Conservation (phyloP, 1,140 invertebrate genomes). For the Drosophila kohkoa region DNA sequence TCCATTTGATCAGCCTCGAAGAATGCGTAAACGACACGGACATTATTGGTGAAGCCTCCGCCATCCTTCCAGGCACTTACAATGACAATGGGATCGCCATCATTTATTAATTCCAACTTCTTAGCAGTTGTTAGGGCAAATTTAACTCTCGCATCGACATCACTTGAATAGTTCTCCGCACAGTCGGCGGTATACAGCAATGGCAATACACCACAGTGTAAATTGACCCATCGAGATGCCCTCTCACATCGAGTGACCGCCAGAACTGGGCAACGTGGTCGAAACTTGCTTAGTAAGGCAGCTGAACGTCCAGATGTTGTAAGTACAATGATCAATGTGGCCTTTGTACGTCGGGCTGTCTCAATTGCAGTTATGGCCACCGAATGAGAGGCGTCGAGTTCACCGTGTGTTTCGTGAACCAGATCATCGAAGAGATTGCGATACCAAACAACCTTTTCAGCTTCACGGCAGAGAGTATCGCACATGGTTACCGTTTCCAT, state of each 20-base stretch:
- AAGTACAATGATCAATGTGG: conserved; percentile 97
- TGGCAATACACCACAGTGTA: conserved; percentile 97
- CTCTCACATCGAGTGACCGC: conserved; percentile 95
- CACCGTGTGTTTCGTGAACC: conserved; percentile 87
- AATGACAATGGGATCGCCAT: conserved; percentile 94
- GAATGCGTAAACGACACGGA: conserved; percentile 94
- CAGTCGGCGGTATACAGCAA: conserved; percentile 92
- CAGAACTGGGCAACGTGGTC: conserved; percentile 97
- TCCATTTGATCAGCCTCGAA: conserved; percentile 73
- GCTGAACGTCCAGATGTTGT: conserved; percentile 97
- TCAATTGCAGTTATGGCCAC: conserved; percentile 98
- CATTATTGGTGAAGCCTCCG: conserved; percentile 98
- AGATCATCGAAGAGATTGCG: conserved; percentile 96
- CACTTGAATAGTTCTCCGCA: conserved; percentile 85
- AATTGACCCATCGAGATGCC: conserved; percentile 95
- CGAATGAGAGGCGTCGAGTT: conserved; percentile 95
- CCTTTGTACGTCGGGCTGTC: conserved; percentile 95
- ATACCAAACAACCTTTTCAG: conserved; percentile 98
- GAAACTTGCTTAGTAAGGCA: conserved; percentile 96
- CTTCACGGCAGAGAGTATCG: conserved; percentile 98
- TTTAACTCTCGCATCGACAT: conserved; percentile 96
- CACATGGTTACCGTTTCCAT: conserved; percentile 95
- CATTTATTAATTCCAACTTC: conserved; percentile 91
- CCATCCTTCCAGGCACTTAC: conserved; percentile 98
- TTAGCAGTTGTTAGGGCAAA: conserved; percentile 94